These are phyloP conservation scores for Drosophila ogumai DNA, from an alignment of 1,140 invertebrate species.

Conservation along the genomic window DNA sequence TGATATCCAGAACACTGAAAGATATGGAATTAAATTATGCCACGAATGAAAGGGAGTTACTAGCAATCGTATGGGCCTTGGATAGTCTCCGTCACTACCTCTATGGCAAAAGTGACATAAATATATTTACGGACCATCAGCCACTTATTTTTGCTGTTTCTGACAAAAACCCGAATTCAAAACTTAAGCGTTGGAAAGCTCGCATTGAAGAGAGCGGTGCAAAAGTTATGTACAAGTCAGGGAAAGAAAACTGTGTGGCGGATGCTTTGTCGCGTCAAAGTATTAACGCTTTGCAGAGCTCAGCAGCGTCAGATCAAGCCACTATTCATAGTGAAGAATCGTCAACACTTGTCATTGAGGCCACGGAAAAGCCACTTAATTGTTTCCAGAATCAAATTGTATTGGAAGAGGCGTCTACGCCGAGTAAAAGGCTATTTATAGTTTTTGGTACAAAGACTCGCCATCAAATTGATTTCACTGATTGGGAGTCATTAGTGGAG, in stretches of 20 bases:
- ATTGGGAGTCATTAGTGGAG: not conserved
- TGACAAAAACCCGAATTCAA: constrained; percentile 12
- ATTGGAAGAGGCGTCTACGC: not conserved
- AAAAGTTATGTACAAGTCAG: constrained; percentile 26
- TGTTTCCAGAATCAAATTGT: not conserved
- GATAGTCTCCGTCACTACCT: not conserved
- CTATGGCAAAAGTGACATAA: constrained; percentile 1
- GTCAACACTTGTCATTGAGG: not conserved
- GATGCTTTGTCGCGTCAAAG: constrained; percentile 43
- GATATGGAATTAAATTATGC: too few relatives aligned
- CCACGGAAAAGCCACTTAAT: not conserved
- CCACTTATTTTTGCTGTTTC: constrained; percentile 9
- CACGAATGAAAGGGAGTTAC: too few relatives aligned
- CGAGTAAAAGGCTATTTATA: not conserved
- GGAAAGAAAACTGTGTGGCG: constrained; percentile 78
- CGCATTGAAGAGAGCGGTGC: not conserved
- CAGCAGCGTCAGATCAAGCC: not conserved
- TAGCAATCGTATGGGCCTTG: too few relatives aligned
- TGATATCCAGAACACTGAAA: too few relatives aligned
- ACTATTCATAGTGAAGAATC: not conserved
- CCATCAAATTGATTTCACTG: not conserved
- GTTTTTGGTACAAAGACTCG: not conserved
- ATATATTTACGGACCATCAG: constrained; percentile 13
- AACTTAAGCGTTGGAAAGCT: constrained; percentile 14
- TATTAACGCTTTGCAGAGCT: not conserved